These are phyloP conservation scores for Dolichotis patagonum DNA, from an alignment of 2,113 vertebrate genomes.

Conservation along the genomic window DNA sequence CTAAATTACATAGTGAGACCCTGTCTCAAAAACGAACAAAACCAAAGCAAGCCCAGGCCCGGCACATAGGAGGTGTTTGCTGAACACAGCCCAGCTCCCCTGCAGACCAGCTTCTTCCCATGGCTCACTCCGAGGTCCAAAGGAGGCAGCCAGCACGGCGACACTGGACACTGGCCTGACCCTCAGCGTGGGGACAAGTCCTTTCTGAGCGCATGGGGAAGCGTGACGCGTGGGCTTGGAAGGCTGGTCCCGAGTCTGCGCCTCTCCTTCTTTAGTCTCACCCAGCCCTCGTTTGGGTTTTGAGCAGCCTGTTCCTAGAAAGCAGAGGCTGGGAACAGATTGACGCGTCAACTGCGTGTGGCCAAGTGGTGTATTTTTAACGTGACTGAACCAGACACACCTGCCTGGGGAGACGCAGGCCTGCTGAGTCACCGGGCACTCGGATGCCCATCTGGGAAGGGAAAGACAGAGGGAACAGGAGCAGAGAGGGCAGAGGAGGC, in stretches of 20 bases:
- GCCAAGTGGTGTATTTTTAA: constrained; percentile 76
- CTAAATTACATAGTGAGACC: neutral
- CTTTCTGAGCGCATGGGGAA: neutral
- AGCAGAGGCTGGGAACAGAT: constrained; percentile 69
- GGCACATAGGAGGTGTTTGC: neutral
- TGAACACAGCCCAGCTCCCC: neutral
- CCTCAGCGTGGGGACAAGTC: rapidly evolving
- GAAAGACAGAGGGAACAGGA: neutral
- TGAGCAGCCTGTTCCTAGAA: constrained; percentile 67
- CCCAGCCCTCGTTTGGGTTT: neutral
- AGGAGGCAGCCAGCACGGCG: rapidly evolving
- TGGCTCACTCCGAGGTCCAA: neutral
- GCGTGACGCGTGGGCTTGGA: neutral
- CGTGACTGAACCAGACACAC: constrained; percentile 67
- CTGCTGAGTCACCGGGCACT: constrained; percentile 42
- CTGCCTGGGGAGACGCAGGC: constrained; percentile 53
- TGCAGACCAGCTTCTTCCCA: neutral
- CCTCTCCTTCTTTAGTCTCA: neutral
- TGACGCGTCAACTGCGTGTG: constrained; percentile 42
- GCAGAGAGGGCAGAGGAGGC: neutral
- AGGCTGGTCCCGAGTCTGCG: neutral
- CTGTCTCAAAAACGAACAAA: neutral
- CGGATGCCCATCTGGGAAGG: constrained; percentile 24
- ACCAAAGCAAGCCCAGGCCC: neutral
- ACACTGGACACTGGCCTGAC: neutral